Conservation (phyloP, 1,140 invertebrate species). For the Pseudomyrmex concolor region DNA sequence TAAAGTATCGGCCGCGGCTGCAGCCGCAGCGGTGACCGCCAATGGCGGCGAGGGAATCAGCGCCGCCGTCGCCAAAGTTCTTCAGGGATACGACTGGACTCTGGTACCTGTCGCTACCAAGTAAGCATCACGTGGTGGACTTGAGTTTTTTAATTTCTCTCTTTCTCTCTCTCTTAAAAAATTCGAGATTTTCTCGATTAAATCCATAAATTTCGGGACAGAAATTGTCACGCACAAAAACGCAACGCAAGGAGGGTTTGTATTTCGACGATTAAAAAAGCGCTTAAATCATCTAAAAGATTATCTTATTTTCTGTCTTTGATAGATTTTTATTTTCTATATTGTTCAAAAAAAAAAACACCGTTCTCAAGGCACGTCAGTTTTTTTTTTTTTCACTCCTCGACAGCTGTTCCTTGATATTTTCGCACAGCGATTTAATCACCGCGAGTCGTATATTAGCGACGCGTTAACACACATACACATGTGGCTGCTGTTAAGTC, state of each 20-base stretch:
- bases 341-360: neutral
- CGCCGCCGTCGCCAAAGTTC: slow-evolving; percentile 90
- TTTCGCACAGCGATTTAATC: slow-evolving; percentile 45
- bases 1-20: slow-evolving; percentile 48
- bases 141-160: neutral
- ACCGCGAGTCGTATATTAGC: slow-evolving; percentile 44
- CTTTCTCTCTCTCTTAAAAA: neutral
- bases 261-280: no score
- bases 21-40: slow-evolving; percentile 26
- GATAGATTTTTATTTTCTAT: no score
- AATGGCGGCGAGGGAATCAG: slow-evolving; percentile 87
- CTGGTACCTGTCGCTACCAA: slow-evolving; percentile 92
- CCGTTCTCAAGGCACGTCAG: neutral
- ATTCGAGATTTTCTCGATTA: neutral
- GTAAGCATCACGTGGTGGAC: slow-evolving; percentile 84
- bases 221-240: neutral
- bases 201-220: no score
- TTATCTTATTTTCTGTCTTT: neutral
- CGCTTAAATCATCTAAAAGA: no score
- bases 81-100: slow-evolving; percentile 94
- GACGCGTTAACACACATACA: slow-evolving; percentile 37
- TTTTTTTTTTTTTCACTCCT: neutral
- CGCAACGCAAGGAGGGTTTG: neutral
- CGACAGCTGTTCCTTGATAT: neutral
- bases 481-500: slow-evolving; percentile 26